Base-by-base conservation (phyloP, 2,113 vertebrate genomes). In the Empidonax traillii region DNA sequence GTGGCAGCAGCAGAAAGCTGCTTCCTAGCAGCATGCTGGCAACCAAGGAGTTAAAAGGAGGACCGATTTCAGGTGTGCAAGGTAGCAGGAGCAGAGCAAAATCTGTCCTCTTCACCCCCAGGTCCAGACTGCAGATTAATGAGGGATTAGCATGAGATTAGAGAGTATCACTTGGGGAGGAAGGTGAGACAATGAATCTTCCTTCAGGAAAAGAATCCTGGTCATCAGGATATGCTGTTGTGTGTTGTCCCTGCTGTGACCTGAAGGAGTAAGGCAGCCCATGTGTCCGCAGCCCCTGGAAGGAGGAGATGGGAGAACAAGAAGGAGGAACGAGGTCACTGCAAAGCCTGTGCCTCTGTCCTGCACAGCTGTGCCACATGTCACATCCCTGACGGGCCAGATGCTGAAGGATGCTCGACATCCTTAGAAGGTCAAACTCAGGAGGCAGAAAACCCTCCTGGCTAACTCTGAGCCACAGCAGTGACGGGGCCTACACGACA, bases 361-460 rank as follows among this genome's bases (percentile, higher is more conserved):
- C 87, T 35, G 69, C 92, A 81, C 82, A 93, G 92, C 97, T 96
- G 94, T 39, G 92, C 49, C 86, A 61, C 65, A 4, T 62, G 82
- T 76, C 94, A 81, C 78, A 86, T 81, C 75, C 79, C 67, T 90
- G 28, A 62, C 3, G 61, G 92, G 72, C 87, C 94, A 93, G 94
- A 95, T 94, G 95, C 89, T 91, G 94, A 77, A 93, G 89, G 80
- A 91, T 61, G 74, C 76, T 89, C 56, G 87, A 88, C 93, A 90
- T 82, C 91, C 92, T 95, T 88, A 87, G 93, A 97, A 96, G 93
- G 97, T 96, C 94, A 95, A 92, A 79, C 13, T 66, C 61, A 81
- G 62, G 68, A 46, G 73, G 66, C 91, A 94, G 91, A 81, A 94
- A 89, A 14, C 4, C 68, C 93, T 90, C 37, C 62, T 67, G 82